A percentile compares a stretch with the other conserved stretches of the same genome.
Conservation (phyloP, 2,797 vertebrate genomes). For the Lagodon rhomboides region DNA sequence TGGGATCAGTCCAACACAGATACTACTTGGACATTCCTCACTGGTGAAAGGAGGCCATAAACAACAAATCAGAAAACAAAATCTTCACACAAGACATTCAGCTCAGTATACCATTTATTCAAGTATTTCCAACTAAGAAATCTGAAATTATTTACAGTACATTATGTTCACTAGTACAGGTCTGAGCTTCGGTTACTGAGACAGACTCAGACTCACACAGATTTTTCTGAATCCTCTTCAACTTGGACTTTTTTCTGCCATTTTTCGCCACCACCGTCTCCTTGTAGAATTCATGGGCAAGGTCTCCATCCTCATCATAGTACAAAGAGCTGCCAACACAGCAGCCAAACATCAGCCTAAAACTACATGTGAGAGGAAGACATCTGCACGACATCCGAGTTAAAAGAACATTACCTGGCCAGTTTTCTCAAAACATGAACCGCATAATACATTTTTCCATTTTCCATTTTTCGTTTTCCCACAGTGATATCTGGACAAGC, state of each 20-base stretch:
- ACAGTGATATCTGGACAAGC: neutral
- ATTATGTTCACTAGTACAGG: conserved; percentile 85
- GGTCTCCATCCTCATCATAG: conserved; percentile 97
- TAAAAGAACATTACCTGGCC: neutral
- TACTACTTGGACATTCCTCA: neutral
- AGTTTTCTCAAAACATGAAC: conserved; percentile 12
- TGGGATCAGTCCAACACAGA: too few relatives aligned
- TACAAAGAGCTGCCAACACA: conserved; percentile 92
- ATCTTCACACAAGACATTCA: conserved; percentile 24
- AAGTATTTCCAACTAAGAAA: conserved; percentile 84
- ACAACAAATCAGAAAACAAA: neutral
- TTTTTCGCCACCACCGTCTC: conserved; percentile 98
- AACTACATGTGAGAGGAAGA: neutral
- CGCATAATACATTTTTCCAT: neutral
- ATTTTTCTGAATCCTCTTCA: conserved; percentile 97
- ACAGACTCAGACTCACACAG: conserved; percentile 84
- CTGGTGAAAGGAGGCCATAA: too few relatives aligned
- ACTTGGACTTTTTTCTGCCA: conserved; percentile 94
- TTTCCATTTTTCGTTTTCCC: neutral
- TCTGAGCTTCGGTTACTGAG: conserved; percentile 75
- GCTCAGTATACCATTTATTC: conserved; percentile 85
- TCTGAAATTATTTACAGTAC: conserved; percentile 80
- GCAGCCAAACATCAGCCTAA: conserved; percentile 16
- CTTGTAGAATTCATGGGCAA: conserved; percentile 99
- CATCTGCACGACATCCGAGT: neutral